phyloP scores from a whole-genome alignment of 2,888 invertebrate species.

The Melikaiella ostensackeni region DNA sequence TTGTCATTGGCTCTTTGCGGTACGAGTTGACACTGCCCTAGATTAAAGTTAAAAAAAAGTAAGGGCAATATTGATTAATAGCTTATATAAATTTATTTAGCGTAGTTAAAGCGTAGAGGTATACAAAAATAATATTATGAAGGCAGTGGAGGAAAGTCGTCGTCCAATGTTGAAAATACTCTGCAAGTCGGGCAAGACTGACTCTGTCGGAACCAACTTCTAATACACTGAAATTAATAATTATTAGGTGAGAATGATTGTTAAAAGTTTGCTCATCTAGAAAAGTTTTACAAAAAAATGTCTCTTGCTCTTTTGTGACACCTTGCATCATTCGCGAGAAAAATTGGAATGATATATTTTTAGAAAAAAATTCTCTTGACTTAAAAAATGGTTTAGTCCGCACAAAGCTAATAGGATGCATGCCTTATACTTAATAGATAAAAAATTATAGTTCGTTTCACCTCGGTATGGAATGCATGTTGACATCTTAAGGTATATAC shows the following conservation, averaged over 20 bases:
- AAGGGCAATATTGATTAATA: not conserved
- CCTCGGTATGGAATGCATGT: constrained; percentile 64
- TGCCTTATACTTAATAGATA: not conserved
- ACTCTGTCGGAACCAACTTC: constrained; percentile 59
- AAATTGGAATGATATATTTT: too few species aligned
- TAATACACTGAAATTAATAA: constrained; percentile 61
- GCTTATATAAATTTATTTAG: not conserved
- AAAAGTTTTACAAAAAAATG: too few species aligned
- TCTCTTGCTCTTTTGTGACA: too few species aligned
- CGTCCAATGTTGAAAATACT: constrained; percentile 57
- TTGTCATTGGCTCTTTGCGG: not conserved
- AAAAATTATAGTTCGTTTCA: constrained; percentile 44
- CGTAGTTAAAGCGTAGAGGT: not conserved
- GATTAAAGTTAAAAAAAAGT: not conserved
- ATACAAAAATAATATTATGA: constrained; percentile 41
- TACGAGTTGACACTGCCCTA: not conserved
- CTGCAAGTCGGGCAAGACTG: constrained; percentile 65
- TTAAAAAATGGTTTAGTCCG: too few species aligned
- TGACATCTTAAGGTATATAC: constrained; percentile 58
- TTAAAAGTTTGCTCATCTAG: too few species aligned
- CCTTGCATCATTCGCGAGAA: too few species aligned
- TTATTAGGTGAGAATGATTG: not conserved
- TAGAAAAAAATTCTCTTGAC: too few species aligned
- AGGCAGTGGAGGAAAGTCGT: constrained; percentile 65
- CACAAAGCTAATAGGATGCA: too few species aligned